Evolutionary conservation across 2,113 vertebrate genomes (phyloP), one percentile per base, ranked within the genome.

Genomic region (Podocnemis expansa): DNA sequence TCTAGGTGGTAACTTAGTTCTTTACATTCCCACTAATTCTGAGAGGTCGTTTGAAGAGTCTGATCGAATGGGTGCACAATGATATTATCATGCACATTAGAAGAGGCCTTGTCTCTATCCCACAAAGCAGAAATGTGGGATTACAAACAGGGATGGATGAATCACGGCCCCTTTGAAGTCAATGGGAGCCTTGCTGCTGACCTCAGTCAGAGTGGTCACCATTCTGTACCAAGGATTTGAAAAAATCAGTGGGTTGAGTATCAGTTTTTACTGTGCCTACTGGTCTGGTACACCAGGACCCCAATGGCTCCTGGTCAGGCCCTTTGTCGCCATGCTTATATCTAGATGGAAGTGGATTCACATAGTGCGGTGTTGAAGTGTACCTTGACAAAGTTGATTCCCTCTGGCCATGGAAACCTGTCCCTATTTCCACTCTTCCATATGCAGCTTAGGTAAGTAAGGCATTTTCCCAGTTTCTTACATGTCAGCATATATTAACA

Each of bases 141-240:
- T 82, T 73, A 88, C 75, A 31, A 56, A 54, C 87, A 16, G 41
- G 45, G 31, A 63, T 45, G 58, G 95, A 96, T 8, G 47, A 47
- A 95, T 89, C 56, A 55, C 88, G 34, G 88, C 93, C 93, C 96
- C 76, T 91, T 38, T 94, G 78, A 82, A 91, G 84, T 93, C 94
- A 92, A 89, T 88, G 85, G 84, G 87, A 19, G 25, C 84, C 93
- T n/a, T 90, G 63, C 16, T 89, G 93, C 84, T 93, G 88, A 79
- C 79, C 95, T 91, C 91, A 89, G 49, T 31, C 60, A 67, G 17
- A 67, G n/a, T n/a, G n/a, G n/a, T n/a, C n/a, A n/a, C n/a, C n/a
- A 67, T 67, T 67, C 34, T 16, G n/a, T 8, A 17, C 31, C 16
- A 67, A 67, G 60, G 31, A 67, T n/a, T 67, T 8, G n/a, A n/a